A percentile compares a stretch with the other conserved stretches of the same genome.
These are phyloP conservation scores for Oreochromis aureus DNA, from an alignment of 2,113 vertebrate genomes.

Conservation along the genomic window DNA sequence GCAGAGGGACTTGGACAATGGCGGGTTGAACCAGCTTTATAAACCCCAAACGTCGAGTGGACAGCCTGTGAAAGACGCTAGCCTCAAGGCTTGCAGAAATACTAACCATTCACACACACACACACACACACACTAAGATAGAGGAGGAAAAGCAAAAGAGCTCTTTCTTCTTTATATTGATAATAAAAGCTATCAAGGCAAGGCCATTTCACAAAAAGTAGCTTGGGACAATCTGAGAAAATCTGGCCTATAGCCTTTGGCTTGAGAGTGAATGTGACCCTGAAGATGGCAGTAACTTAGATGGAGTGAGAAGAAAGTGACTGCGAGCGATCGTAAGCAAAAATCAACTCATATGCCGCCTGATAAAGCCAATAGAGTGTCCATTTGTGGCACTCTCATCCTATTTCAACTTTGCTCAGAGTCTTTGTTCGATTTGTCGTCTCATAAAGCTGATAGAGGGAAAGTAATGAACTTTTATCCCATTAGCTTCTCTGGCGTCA, in stretches of 20 bases:
- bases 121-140: neutral
- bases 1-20: slow-evolving; percentile 57
- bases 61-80: slow-evolving; percentile 49
- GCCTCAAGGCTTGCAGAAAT: slow-evolving; percentile 51
- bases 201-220: slow-evolving; percentile 40
- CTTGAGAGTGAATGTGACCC: slow-evolving; percentile 25
- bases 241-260: slow-evolving; percentile 44
- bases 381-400: slow-evolving; percentile 21
- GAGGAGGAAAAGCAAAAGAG: neutral
- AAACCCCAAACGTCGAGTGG: slow-evolving; percentile 54
- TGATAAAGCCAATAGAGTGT: neutral
- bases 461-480: slow-evolving; percentile 58
- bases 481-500: slow-evolving; percentile 44
- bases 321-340: slow-evolving; percentile 3
- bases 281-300: neutral
- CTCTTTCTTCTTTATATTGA: slow-evolving; percentile 42
- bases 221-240: slow-evolving; percentile 15
- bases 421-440: slow-evolving; percentile 43
- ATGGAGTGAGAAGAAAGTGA: slow-evolving; percentile 15
- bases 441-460: slow-evolving; percentile 47
- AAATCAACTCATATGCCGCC: slow-evolving; percentile 11
- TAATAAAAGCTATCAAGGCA: slow-evolving; percentile 49
- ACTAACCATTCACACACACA: slow-evolving; percentile 22
- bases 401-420: slow-evolving; percentile 14
- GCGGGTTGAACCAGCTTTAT: slow-evolving; percentile 55